Evolutionary conservation across 2,113 vertebrate species (phyloP).

Genomic region (Glareola pratincola): DNA sequence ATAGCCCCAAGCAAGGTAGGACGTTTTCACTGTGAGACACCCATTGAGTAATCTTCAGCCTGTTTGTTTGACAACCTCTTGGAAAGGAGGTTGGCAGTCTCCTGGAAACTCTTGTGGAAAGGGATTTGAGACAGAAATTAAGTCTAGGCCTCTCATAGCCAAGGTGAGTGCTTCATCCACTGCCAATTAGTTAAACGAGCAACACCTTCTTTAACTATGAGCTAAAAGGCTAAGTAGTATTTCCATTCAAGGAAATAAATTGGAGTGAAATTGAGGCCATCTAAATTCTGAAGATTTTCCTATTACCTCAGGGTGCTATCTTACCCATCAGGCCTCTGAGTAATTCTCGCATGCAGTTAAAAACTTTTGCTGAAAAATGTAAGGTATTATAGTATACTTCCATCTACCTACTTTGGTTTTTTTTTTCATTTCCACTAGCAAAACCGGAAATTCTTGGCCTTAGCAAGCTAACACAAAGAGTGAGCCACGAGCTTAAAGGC

Average conservation of each 20-base stretch:
- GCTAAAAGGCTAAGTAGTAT: background rate
- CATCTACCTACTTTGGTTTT: background rate
- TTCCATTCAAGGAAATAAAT: background rate
- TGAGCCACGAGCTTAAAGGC: background rate
- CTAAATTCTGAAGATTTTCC: background rate
- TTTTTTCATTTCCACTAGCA: background rate
- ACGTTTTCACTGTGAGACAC: background rate
- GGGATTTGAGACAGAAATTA: background rate
- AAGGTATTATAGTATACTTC: background rate
- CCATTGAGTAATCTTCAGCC: background rate
- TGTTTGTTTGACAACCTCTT: background rate
- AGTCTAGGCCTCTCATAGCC: background rate
- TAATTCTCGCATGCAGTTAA: background rate
- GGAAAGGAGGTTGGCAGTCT: background rate
- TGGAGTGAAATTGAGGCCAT: background rate
- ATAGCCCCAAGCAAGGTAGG: background rate
- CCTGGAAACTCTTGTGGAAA: background rate
- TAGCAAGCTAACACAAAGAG: background rate
- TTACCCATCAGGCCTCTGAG: background rate
- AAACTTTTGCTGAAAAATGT: background rate
- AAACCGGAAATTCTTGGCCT: background rate
- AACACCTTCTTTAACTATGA: background rate
- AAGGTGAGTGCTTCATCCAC: background rate
- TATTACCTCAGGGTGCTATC: background rate
- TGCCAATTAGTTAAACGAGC: background rate